Evolutionary conservation across 2,888 invertebrate genomes (phyloP), one percentile per base, ranked within the genome.

Genomic region (Apodemia duryi): DNA sequence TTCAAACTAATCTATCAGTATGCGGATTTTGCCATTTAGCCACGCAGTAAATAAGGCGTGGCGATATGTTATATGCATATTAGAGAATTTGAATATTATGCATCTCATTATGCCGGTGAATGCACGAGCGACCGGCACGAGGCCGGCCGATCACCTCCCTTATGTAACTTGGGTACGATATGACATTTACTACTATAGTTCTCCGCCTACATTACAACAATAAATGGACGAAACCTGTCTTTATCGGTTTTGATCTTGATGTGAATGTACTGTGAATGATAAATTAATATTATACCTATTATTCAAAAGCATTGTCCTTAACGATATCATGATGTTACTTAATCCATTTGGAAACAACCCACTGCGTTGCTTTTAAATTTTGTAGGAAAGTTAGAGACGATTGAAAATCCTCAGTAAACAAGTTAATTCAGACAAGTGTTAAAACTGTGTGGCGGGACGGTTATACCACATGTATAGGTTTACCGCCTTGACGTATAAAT

Each of bases 131-230:
- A 75, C 78, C 76, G 78, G 77, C 73, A 68, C 88, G 88, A 88
- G 91, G 90, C 82, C 89, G 89, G 88, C 79, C 89, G 85, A 83
- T 88, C 85, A 90, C 88, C 90, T 84, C 75, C 79, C 83, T 88
- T 89, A 89, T 86, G 78, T 81, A 80, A 80, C 74, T 72, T 67
- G 71, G 66, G 70, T 71, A 71, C 69, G 69, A 66, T 75, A 69
- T 71, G 73, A 71, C 73, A 77, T 63, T 63, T 63, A 49, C 49
- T 46, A 21, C 54, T 73, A 73, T 74, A 78, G 77, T 77, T 78
- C 79, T 77, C 73, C 75, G 76, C 74, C 77, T 81, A 82, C 77
- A 72, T 74, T 80, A 82, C 77, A 76, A 74, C 72, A 13, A 46
- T 4, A 46, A 46, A 76, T 75, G 68, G 71, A 68, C 74, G 75